Base-by-base conservation (phyloP, 2,888 invertebrate species). In the Tachina lurida region DNA sequence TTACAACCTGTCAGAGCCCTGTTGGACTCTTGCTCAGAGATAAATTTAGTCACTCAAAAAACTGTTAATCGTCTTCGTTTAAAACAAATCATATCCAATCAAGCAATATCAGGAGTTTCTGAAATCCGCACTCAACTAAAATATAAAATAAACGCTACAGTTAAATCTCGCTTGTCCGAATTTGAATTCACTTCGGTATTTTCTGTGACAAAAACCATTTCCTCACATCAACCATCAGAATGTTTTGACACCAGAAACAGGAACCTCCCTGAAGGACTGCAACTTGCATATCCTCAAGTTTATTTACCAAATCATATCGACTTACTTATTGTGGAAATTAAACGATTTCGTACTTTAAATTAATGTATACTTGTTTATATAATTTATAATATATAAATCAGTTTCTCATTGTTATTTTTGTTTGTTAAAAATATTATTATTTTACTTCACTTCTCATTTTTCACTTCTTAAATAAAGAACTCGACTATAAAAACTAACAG, bases 151-250 rank as follows among this genome's bases (percentile, higher is more conserved):
- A 76, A 39, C 9, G 65, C 65, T 31, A 65, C 65, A 10, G 47
- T 77, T 15, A 65, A 58, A 58, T 77, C 58, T 17, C 47, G 67
- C 13, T 10, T 67, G 13, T 67, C 22, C 13, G 8, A 58, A 3
- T 67, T 77, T 10, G 71, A 84, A 67, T 81, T 81, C 45, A 62
- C 81, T 1, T 47, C 84, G 9, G 17, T 8, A 9, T 86, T 87
- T 71, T 31, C 67, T 5, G 75, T 87, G 3, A 84, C 65, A 2
- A 84, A 80, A 71, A 52, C 82, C 10, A 87, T 86, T 62, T 82
- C 84, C 0, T 19, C 75, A 7, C 39, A 52, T 5, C 84, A 82
- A 62, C 84, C 81, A 10, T 58, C 54, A 10, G 54, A 82, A 45
- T 10, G 49, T 12, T 65, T 84, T 12, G 22, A 81, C 2, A 54